A percentile compares a stretch with the other conserved stretches of the same genome.
Conservation (phyloP, 2,113 vertebrate genomes). For the Gymnorhina tibicen region DNA sequence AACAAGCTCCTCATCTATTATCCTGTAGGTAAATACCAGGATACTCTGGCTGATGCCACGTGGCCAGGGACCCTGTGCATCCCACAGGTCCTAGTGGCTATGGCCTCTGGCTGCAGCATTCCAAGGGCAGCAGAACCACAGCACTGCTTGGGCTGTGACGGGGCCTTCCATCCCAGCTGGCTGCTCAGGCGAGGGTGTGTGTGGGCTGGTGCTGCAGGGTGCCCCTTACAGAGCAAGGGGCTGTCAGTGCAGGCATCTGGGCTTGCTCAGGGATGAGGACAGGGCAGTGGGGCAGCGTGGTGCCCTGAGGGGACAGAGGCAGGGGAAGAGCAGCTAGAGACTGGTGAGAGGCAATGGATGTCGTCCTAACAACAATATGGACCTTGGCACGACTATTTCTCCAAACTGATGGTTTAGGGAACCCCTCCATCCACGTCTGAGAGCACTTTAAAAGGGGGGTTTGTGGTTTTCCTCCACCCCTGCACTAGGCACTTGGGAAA, state of each 20-base stretch:
- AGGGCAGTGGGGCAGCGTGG: neutral
- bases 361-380: neutral
- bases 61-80: neutral
- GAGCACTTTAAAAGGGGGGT: rapidly evolving
- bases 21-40: neutral
- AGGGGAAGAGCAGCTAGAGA: neutral
- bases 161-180: neutral
- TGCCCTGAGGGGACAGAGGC: neutral
- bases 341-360: neutral
- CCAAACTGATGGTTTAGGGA: neutral
- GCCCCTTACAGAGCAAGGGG: neutral
- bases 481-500: neutral
- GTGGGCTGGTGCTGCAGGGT: neutral
- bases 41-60: neutral
- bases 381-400: neutral
- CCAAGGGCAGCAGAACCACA: neutral
- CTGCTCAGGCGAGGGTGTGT: neutral
- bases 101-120: neutral
- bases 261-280: neutral
- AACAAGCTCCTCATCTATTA: too few relatives aligned
- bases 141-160: neutral
- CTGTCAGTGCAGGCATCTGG: neutral
- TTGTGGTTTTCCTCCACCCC: neutral
- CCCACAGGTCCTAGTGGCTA: rapidly evolving
- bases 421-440: neutral